Percentiles rank a stretch among this genome's conserved stretches.
Evolutionary conservation across 2,113 vertebrate genomes (phyloP).

Genomic region (Bubo bubo): DNA sequence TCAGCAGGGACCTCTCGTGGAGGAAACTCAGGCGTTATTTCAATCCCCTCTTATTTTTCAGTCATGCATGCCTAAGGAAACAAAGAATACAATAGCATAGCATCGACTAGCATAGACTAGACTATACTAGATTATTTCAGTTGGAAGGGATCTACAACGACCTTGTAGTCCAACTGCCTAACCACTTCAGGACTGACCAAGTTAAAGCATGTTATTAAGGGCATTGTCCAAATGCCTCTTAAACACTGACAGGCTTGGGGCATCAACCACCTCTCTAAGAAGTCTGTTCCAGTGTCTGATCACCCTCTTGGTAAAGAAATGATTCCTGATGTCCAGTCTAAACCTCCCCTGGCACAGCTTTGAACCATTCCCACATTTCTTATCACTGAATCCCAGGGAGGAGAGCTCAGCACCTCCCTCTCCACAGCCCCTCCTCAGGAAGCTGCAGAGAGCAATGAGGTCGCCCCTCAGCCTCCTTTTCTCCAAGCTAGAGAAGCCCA

Average conservation of each 20-base stretch:
- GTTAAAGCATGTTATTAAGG: not conserved
- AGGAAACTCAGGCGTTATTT: not conserved
- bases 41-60: not conserved
- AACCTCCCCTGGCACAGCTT: not conserved
- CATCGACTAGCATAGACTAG: not conserved
- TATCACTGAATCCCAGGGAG: not conserved
- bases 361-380: rapidly evolving
- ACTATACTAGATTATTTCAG: not conserved
- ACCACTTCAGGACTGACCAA: not conserved
- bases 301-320: not conserved
- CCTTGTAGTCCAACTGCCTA: not conserved
- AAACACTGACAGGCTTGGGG: not conserved
- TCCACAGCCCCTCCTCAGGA: not conserved
- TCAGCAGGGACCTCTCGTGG: conserved; percentile 1
- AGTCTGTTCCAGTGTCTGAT: not conserved
- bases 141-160: not conserved
- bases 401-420: not conserved
- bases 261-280: not conserved
- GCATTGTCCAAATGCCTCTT: not conserved
- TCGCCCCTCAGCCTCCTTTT: not conserved
- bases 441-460: not conserved
- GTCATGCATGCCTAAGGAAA: not conserved
- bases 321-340: not conserved
- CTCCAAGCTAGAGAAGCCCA: not conserved
- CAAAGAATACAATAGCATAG: not conserved